These are phyloP conservation scores for Gymnogyps californianus DNA, from an alignment of 2,113 vertebrate species.

Conservation along the genomic window DNA sequence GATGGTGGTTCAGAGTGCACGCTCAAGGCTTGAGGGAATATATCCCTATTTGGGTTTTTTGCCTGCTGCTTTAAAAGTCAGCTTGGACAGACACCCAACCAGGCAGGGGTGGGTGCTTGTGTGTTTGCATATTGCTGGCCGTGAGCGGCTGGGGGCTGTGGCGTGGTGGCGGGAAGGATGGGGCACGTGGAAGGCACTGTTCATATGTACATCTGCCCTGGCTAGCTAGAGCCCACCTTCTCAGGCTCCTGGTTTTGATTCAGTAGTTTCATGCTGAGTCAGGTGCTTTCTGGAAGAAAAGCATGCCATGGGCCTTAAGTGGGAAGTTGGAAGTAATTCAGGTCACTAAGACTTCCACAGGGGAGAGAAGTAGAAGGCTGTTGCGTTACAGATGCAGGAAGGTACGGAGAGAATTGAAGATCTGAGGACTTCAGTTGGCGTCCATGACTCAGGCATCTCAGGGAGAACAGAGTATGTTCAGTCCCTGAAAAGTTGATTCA, in stretches of 20 bases:
- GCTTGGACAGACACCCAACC: background rate
- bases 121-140: background rate
- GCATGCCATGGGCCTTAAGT: background rate
- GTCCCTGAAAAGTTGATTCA: slow-evolving; percentile 17
- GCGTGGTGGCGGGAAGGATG: background rate
- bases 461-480: slow-evolving; percentile 6
- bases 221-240: background rate
- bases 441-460: background rate
- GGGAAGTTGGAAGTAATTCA: slow-evolving; percentile 25
- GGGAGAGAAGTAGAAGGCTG: background rate
- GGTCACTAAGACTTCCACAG: background rate
- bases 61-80: background rate
- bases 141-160: background rate
- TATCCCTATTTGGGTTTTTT: background rate
- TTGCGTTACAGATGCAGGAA: background rate
- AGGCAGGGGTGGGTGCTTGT: background rate
- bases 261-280: background rate
- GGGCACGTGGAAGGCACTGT: background rate
- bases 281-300: slow-evolving; percentile 9
- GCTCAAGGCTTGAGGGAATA: background rate
- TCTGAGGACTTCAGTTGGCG: background rate
- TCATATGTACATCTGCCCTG: background rate
- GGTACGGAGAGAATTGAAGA: slow-evolving; percentile 9
- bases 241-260: background rate
- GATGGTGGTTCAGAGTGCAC: background rate